A percentile compares a stretch with the other conserved stretches of the same genome.
Evolutionary conservation across 2,888 invertebrate genomes (phyloP).

Genomic region (Rugalucina vietnamica): DNA sequence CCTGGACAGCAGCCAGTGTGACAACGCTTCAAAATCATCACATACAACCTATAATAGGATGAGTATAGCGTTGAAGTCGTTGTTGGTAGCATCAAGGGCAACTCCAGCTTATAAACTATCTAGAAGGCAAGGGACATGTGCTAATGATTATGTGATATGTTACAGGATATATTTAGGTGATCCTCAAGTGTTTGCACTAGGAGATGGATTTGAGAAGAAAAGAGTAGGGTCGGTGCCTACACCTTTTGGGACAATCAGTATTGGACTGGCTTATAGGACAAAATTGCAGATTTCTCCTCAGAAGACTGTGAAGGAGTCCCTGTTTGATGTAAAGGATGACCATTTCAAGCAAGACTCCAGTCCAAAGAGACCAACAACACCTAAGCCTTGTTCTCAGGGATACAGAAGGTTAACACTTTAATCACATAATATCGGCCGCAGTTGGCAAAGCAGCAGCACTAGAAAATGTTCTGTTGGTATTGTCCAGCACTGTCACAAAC

Average conservation of each 20-base stretch:
- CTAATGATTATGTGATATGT: slow-evolving; percentile 94
- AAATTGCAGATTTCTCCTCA: slow-evolving; percentile 95
- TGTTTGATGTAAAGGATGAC: slow-evolving; percentile 94
- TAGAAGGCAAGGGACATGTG: slow-evolving; percentile 90
- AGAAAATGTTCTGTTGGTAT: too few species aligned
- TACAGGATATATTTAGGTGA: slow-evolving; percentile 89
- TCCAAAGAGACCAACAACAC: slow-evolving; percentile 69
- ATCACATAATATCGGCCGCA: too few species aligned
- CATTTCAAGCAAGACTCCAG: slow-evolving; percentile 92
- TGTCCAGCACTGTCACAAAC: too few species aligned
- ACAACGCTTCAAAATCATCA: slow-evolving; percentile 76
- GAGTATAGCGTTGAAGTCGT: slow-evolving; percentile 95
- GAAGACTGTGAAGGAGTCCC: slow-evolving; percentile 87
- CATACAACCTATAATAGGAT: slow-evolving; percentile 92
- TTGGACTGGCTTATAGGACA: slow-evolving; percentile 94
- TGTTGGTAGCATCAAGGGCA: slow-evolving; percentile 94
- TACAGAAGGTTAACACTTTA: slow-evolving; percentile 77
- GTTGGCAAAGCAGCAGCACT: too few species aligned
- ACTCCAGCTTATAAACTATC: slow-evolving; percentile 97
- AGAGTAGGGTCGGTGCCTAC: slow-evolving; percentile 94
- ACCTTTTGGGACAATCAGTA: slow-evolving; percentile 92
- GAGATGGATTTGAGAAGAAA: slow-evolving; percentile 91
- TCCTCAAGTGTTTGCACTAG: slow-evolving; percentile 84
- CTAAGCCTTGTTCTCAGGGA: slow-evolving; percentile 76
- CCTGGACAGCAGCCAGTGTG: slow-evolving; percentile 75